Evolutionary conservation across 2,888 invertebrate species (phyloP).

Genomic region (Macrophya alboannulata): DNA sequence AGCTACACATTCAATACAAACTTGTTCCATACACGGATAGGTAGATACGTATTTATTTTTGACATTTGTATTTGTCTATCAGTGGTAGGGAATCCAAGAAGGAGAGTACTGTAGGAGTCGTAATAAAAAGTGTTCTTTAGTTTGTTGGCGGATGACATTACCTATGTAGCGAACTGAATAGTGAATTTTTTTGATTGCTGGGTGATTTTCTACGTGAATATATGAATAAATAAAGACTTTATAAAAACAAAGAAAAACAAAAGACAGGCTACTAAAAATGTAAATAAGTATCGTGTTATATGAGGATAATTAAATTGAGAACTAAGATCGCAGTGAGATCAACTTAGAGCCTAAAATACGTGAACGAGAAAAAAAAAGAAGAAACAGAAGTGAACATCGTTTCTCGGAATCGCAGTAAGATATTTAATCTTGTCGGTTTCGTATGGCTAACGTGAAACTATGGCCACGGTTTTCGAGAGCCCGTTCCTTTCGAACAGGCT

Average conservation of each 20-base stretch:
- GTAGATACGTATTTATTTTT: not conserved
- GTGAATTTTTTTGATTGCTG: not conserved
- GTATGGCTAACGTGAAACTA: constrained; percentile 75
- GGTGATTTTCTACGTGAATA: not conserved
- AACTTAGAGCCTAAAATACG: not conserved
- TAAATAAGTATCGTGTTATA: not conserved
- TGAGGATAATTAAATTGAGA: not conserved
- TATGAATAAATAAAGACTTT: not conserved
- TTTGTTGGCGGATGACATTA: not conserved
- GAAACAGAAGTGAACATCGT: not conserved
- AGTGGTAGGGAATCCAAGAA: not conserved
- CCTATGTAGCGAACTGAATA: not conserved
- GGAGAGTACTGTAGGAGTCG: not conserved
- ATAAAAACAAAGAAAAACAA: not conserved
- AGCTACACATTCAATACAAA: not conserved
- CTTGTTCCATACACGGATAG: not conserved
- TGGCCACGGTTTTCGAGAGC: constrained; percentile 85
- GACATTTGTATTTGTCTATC: constrained; percentile 25
- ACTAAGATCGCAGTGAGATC: not conserved
- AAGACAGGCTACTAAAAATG: not conserved
- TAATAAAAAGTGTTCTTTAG: constrained; percentile 1
- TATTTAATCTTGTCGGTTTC: constrained; percentile 47
- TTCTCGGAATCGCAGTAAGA: not conserved
- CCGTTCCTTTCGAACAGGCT: constrained; percentile 84
- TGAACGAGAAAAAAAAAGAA: not conserved